A percentile compares a stretch with the other conserved stretches of the same genome.
Conservation (phyloP, 1,140 invertebrate genomes). For the Lerema accius region DNA sequence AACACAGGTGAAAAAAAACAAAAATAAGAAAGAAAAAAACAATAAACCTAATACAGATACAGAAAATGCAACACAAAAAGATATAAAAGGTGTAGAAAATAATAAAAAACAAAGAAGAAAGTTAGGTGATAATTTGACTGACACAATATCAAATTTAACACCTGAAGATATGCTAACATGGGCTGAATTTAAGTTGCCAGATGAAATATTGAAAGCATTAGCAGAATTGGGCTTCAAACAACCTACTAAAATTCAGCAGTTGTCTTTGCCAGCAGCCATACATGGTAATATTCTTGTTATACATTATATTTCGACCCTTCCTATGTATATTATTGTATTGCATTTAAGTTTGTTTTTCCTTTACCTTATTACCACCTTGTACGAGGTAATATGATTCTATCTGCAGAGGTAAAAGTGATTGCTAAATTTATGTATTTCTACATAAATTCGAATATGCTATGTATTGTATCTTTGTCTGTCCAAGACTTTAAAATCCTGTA, state of each 20-base stretch:
- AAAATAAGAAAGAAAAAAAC: conserved; percentile 35
- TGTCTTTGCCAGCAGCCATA: conserved; percentile 93
- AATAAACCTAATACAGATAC: conserved; percentile 21
- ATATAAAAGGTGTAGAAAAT: conserved; percentile 16
- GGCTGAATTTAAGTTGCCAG: conserved; percentile 88
- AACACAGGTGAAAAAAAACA: conserved; percentile 36
- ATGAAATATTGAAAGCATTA: conserved; percentile 88
- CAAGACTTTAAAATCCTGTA: too few relatives aligned
- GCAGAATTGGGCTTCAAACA: conserved; percentile 88
- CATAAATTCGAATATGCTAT: too few relatives aligned
- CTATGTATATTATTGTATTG: too few relatives aligned
- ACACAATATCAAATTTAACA: conserved; percentile 49
- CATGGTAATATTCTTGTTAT: conserved; percentile 82
- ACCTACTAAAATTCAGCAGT: conserved; percentile 93
- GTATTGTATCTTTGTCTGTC: too few relatives aligned
- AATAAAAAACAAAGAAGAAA: conserved; percentile 48
- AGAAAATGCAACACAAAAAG: conserved; percentile 7
- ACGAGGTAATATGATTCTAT: too few relatives aligned
- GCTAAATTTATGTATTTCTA: too few relatives aligned
- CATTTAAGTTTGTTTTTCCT: too few relatives aligned
- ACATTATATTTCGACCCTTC: too few relatives aligned
- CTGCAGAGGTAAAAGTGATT: too few relatives aligned
- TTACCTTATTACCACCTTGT: too few relatives aligned
- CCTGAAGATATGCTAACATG: conserved; percentile 86
- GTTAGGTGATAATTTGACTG: conserved; percentile 54